Percentiles rank a stretch among this genome's conserved stretches.
phyloP scores from a whole-genome alignment of 2,797 vertebrate genomes.

The Cossypha polioptera region DNA sequence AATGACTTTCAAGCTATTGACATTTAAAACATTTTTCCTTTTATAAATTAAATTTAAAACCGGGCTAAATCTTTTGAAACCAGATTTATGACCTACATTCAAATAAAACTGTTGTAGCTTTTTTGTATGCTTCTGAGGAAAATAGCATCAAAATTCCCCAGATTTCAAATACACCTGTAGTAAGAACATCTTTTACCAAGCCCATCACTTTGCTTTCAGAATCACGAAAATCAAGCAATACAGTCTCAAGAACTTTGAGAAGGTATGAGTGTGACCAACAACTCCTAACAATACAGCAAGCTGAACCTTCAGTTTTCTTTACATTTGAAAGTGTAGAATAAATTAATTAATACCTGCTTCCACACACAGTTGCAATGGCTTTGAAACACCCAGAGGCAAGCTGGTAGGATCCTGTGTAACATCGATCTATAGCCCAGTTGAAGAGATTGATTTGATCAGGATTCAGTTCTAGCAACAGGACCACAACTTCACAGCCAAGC shows the following conservation, averaged over 20 bases:
- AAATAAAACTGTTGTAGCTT: not conserved
- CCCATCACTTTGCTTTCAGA: not conserved
- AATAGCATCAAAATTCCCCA: not conserved
- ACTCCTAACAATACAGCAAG: not conserved
- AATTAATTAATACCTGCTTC: constrained; percentile 85
- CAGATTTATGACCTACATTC: not conserved
- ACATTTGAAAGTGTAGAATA: not conserved
- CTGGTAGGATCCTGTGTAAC: constrained; percentile 97
- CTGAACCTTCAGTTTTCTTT: not conserved
- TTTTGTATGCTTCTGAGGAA: not conserved
- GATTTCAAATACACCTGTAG: not conserved
- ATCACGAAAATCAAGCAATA: not conserved
- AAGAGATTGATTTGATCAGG: constrained; percentile 97
- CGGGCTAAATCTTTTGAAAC: not conserved
- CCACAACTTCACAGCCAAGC: constrained; percentile 96
- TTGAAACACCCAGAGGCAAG: constrained; percentile 98
- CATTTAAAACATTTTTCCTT: not conserved
- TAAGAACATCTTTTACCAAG: not conserved
- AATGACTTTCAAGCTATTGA: not conserved
- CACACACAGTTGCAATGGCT: constrained; percentile 96
- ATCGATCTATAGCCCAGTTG: constrained; percentile 98
- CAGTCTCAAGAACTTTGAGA: not conserved
- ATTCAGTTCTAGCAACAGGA: constrained; percentile 94
- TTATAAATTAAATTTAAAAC: not conserved
- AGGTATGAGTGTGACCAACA: not conserved